phyloP scores from a whole-genome alignment of 2,888 invertebrate genomes.

The Ophion ventricosus region DNA sequence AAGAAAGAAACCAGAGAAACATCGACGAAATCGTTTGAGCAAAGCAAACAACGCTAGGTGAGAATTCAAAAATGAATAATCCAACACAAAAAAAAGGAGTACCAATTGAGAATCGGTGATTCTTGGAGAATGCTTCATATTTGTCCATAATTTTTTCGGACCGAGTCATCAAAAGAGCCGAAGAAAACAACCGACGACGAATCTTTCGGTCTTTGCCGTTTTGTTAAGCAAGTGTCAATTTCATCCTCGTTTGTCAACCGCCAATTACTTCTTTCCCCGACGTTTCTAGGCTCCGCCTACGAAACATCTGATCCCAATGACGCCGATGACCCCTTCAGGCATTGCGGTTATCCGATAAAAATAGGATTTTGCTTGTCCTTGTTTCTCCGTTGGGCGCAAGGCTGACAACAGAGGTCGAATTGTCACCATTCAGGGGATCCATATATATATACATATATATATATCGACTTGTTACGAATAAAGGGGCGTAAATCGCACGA shows the following conservation, averaged over 20 bases:
- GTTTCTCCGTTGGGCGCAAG: conserved; percentile 26
- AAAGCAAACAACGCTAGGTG: too few species aligned
- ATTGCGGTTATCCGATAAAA: conserved; percentile 60
- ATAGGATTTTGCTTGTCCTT: conserved; percentile 54
- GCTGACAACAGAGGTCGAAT: conserved; percentile 8
- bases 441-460: neutral
- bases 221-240: neutral
- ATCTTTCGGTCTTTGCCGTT: neutral
- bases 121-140: too few species aligned
- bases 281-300: conserved; percentile 2
- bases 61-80: too few species aligned
- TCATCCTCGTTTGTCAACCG: neutral
- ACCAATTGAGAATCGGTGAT: too few species aligned
- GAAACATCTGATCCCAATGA: conserved; percentile 28
- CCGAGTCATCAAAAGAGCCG: too few species aligned
- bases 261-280: conserved; percentile 16
- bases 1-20: too few species aligned
- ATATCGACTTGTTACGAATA: neutral
- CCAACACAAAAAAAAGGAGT: too few species aligned
- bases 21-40: too few species aligned
- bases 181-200: neutral
- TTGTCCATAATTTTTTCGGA: too few species aligned
- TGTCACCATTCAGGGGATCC: neutral
- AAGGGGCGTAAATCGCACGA: conserved; percentile 8
- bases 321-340: conserved; percentile 48